Conservation (phyloP, 1,140 invertebrate genomes). For the Drosophila ohnishii region DNA sequence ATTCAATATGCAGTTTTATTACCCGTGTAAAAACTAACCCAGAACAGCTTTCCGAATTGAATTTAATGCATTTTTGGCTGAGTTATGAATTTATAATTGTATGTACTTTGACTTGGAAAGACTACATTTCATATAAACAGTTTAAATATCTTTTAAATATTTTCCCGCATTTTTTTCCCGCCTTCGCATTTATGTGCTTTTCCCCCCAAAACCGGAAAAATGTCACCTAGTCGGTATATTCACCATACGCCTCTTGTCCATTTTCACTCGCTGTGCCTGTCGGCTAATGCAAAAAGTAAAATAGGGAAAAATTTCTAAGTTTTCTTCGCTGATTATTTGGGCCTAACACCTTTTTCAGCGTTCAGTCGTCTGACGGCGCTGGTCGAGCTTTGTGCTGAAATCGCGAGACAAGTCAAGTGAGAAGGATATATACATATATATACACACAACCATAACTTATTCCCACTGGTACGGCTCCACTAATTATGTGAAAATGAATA, state of each 20-base stretch:
- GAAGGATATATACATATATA: conserved; percentile 16
- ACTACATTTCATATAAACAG: not conserved
- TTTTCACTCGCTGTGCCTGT: conserved; percentile 23
- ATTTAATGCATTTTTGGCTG: too few species aligned
- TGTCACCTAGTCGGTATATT: conserved; percentile 10
- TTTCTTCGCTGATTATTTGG: conserved; percentile 75
- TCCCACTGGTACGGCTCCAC: conserved; percentile 1
- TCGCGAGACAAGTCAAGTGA: conserved; percentile 11
- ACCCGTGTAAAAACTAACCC: too few species aligned
- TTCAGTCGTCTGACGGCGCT: conserved; percentile 65
- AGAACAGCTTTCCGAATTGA: too few species aligned
- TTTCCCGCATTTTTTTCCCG: conserved; percentile 28
- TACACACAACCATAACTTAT: not conserved
- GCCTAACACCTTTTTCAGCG: conserved; percentile 27
- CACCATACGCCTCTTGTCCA: conserved; percentile 46
- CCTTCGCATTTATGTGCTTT: conserved; percentile 1
- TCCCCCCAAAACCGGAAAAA: not conserved
- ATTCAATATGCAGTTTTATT: too few species aligned
- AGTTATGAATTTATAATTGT: too few species aligned
- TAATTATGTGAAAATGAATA: conserved; percentile 45
- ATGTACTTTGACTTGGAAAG: not conserved
- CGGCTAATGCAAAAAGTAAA: conserved; percentile 50
- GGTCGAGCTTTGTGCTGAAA: conserved; percentile 54
- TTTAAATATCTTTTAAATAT: not conserved
- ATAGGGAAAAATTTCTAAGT: conserved; percentile 70